phyloP scores from a whole-genome alignment of 2,888 invertebrate species.

The Teleogryllus oceanicus region DNA sequence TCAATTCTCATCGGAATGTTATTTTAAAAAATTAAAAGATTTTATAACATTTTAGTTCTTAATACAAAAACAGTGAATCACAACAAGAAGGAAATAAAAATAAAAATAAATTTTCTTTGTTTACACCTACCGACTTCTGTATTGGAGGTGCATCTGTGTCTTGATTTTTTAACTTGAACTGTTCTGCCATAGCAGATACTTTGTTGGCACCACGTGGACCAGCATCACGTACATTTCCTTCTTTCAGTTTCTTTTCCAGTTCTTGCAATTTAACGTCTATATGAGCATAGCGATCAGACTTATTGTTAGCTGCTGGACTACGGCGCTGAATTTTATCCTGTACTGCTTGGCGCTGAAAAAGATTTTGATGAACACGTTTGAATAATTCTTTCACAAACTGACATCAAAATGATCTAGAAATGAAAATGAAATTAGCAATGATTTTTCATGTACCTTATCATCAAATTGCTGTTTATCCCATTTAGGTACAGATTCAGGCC shows the following conservation, averaged over 20 bases:
- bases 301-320: constrained; percentile 47
- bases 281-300: constrained; percentile 60
- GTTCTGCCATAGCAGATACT: constrained; percentile 84
- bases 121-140: constrained; percentile 55
- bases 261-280: constrained; percentile 70
- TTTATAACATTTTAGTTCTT: no score
- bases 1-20: no score
- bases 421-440: not conserved
- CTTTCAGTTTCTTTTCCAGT: constrained; percentile 69
- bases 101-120: not conserved
- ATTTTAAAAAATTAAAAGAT: no score
- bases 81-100: not conserved
- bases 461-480: constrained; percentile 79
- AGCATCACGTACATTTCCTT: constrained; percentile 68
- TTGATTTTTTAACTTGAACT: constrained; percentile 60
- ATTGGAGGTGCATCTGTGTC: constrained; percentile 49
- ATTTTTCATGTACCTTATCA: constrained; percentile 44
- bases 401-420: no score
- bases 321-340: constrained; percentile 53
- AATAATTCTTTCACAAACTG: no score
- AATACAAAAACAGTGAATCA: not conserved
- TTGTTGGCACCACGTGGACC: constrained; percentile 65
- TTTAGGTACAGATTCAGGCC: constrained; percentile 77
- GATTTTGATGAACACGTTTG: constrained; percentile 22
- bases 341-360: constrained; percentile 62